Evolutionary conservation across 2,888 invertebrate species (phyloP), one percentile per base, ranked within the genome.

Genomic region (Scaptomyza tumidula): DNA sequence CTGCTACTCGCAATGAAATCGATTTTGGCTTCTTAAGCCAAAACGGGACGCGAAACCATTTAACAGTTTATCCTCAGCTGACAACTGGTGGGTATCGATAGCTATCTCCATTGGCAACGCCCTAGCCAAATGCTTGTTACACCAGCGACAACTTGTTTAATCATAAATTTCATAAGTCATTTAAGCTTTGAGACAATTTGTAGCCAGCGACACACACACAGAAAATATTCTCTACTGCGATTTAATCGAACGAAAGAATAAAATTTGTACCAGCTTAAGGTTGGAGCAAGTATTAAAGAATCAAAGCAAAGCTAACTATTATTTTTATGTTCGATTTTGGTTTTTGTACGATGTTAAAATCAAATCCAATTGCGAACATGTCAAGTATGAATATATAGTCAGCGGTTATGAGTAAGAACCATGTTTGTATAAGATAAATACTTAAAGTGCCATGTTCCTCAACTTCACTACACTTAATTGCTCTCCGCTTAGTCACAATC

Each of bases 61-160:
- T 86, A 88, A 76, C 71, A 72, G 88, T 85, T 85, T 86, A 88
- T 85, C 84, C 81, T 52, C 58, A 61, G 64, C 61, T 68, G 75
- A 65, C 62, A 63, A 63, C 55, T 48, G 75, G 59, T 10, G 4
- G 16, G 44, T 59, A 45, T 63, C 16, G 74, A 46, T 50, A 41
- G 54, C 39, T 59, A 73, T 71, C 70, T 35, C 46, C 19, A 19
- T n/a, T 43, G 52, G 31, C 64, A 64, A 57, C 62, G 39, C 62
- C 41, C 16, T 46, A 58, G 71, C 57, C 6, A 70, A 72, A 71
- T 71, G 72, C 80, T 72, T 69, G 68, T 65, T 62, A 81, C 64
- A 75, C 70, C 69, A 73, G 70, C 69, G 70, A 77, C 80, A 88
- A 71, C 86, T 86, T 88, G 75, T 75, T 82, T 71, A 86, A 88